These are phyloP conservation scores for Diadegma fenestrale DNA, from an alignment of 2,888 invertebrate genomes.

Conservation along the genomic window DNA sequence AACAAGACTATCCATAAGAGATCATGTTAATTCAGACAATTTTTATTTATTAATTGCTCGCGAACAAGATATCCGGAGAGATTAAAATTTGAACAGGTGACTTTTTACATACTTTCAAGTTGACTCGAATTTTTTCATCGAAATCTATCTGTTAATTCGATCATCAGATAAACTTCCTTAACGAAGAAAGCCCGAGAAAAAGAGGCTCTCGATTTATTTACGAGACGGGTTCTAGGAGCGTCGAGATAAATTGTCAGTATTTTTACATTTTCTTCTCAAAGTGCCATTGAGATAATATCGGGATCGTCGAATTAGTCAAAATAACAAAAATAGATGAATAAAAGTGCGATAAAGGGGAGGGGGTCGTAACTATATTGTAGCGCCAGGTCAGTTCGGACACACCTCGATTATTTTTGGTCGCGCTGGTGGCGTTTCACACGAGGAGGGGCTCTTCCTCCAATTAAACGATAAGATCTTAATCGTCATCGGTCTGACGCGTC, in stretches of 20 bases:
- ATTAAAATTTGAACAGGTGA: too few relatives aligned
- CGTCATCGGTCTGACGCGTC: slow-evolving; percentile 73
- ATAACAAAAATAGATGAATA: slow-evolving; percentile 30
- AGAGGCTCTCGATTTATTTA: slow-evolving; percentile 29
- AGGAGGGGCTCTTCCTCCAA: slow-evolving; percentile 73
- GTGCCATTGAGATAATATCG: slow-evolving; percentile 34
- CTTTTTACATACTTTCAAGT: too few relatives aligned
- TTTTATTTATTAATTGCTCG: too few relatives aligned
- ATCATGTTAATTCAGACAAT: too few relatives aligned
- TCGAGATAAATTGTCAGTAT: slow-evolving; percentile 40
- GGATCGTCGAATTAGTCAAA: slow-evolving; percentile 47
- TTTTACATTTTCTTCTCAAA: slow-evolving; percentile 5
- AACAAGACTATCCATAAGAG: too few relatives aligned
- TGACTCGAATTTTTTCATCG: too few relatives aligned
- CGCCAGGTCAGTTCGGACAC: slow-evolving; percentile 53
- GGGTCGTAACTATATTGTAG: background rate
- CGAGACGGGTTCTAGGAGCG: slow-evolving; percentile 29
- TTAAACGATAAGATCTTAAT: slow-evolving; percentile 81
- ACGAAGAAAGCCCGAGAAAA: slow-evolving; percentile 44
- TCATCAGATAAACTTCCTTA: too few relatives aligned
- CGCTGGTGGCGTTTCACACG: slow-evolving; percentile 56
- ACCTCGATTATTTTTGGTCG: slow-evolving; percentile 64
- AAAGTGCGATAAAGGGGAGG: background rate
- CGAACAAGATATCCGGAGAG: too few relatives aligned
- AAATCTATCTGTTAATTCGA: too few relatives aligned